These are phyloP conservation scores for Tachyglossus aculeatus DNA, from an alignment of 2,797 vertebrate species.

Conservation along the genomic window DNA sequence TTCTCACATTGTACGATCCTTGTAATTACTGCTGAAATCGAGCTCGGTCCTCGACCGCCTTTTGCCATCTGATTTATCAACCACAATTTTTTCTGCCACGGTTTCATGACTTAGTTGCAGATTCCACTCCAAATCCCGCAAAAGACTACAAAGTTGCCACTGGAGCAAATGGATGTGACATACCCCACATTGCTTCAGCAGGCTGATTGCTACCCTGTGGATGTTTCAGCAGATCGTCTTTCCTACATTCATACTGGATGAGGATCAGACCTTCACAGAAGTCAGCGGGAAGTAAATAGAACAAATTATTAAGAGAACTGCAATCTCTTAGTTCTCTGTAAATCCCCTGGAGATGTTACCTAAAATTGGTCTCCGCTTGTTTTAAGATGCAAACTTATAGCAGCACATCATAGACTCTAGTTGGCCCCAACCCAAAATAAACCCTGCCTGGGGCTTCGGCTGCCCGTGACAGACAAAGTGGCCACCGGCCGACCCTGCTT, in stretches of 20 bases:
- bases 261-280: neutral
- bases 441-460: too few relatives aligned
- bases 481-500: too few relatives aligned
- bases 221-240: neutral
- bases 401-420: too few relatives aligned
- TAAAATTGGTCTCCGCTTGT: too few relatives aligned
- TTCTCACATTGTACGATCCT: constrained; percentile 38
- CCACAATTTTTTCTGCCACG: neutral
- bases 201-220: neutral
- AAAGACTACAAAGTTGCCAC: constrained; percentile 1
- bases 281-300: neutral
- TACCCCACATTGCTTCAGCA: neutral
- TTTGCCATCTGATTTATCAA: neutral
- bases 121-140: neutral
- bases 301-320: too few relatives aligned
- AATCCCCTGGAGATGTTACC: too few relatives aligned
- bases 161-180: neutral
- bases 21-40: constrained; percentile 17
- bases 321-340: too few relatives aligned
- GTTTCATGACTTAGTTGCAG: neutral
- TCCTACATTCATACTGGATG: neutral
- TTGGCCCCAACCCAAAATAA: too few relatives aligned
- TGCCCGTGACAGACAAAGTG: too few relatives aligned
- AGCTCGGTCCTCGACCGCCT: constrained; percentile 21
- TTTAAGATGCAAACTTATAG: too few relatives aligned